Evolutionary conservation across 2,888 invertebrate species (phyloP).

Genomic region (Hipparchia sbordonii): DNA sequence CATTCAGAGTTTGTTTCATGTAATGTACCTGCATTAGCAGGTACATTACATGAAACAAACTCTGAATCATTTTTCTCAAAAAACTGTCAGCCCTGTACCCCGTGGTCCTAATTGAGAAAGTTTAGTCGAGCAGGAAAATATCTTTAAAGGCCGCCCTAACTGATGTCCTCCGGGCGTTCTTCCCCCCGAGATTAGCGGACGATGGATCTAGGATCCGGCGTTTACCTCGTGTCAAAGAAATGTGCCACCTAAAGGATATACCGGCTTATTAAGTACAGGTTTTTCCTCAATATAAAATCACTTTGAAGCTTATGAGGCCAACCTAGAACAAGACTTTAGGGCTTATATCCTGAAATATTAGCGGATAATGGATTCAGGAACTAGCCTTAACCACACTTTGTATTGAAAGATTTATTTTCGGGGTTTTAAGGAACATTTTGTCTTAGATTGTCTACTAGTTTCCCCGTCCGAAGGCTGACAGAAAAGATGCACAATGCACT

Average conservation of each 20-base stretch:
- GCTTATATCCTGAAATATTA: neutral
- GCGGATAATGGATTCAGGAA: no score
- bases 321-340: neutral
- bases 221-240: slow-evolving; percentile 19
- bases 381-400: no score
- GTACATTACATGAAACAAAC: no score
- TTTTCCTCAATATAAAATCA: neutral
- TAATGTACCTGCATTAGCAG: no score
- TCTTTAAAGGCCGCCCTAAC: slow-evolving; percentile 43
- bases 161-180: slow-evolving; percentile 41
- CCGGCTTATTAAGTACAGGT: neutral
- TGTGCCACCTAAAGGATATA: neutral
- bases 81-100: neutral
- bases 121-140: slow-evolving; percentile 45
- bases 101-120: slow-evolving; percentile 46
- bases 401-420: no score
- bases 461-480: no score
- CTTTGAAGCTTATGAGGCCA: neutral
- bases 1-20: neutral
- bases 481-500: no score
- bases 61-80: neutral
- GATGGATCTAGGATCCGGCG: slow-evolving; percentile 29
- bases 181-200: slow-evolving; percentile 38
- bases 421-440: no score
- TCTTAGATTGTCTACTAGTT: no score